phyloP scores from a whole-genome alignment of 2,888 invertebrate species.

The Drosophila kambysellisi region DNA sequence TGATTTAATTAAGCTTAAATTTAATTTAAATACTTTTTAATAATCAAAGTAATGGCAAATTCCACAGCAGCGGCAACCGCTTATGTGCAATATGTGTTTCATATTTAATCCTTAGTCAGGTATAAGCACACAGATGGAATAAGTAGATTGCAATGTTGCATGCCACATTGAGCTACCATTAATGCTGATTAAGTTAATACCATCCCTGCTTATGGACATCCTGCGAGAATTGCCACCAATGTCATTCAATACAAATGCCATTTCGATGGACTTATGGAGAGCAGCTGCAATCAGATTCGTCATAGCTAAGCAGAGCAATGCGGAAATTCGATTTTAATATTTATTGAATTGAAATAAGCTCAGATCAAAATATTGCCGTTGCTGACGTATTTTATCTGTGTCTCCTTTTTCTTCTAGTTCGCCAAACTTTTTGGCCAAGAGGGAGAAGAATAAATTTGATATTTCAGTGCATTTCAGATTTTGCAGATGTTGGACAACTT shows the following conservation, averaged over 20 bases:
- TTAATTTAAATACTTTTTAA: constrained; percentile 13
- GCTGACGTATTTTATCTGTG: constrained; percentile 2
- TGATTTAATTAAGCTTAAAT: constrained; percentile 33
- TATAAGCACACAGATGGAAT: constrained; percentile 41
- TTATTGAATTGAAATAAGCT: constrained; percentile 50
- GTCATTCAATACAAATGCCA: constrained; percentile 18
- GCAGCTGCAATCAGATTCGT: constrained; percentile 33
- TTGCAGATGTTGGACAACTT: constrained; percentile 31
- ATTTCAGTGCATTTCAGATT: constrained; percentile 29
- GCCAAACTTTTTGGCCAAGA: constrained; percentile 33
- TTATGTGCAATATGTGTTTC: constrained; percentile 32
- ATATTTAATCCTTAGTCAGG: constrained; percentile 61
- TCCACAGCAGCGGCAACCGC: neutral
- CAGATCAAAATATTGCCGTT: constrained; percentile 19
- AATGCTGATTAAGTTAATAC: constrained; percentile 47
- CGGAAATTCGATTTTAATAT: constrained; percentile 45
- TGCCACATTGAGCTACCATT: constrained; percentile 37
- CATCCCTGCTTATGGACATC: constrained; percentile 5
- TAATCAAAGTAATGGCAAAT: constrained; percentile 8
- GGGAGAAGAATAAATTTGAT: constrained; percentile 31
- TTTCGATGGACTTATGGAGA: neutral
- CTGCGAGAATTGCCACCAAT: constrained; percentile 5
- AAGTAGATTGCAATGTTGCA: constrained; percentile 1
- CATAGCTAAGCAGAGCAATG: constrained; percentile 4
- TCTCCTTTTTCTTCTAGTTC: neutral